Conservation (phyloP, 2,888 invertebrate genomes). For the Hypomecis punctinalis region DNA sequence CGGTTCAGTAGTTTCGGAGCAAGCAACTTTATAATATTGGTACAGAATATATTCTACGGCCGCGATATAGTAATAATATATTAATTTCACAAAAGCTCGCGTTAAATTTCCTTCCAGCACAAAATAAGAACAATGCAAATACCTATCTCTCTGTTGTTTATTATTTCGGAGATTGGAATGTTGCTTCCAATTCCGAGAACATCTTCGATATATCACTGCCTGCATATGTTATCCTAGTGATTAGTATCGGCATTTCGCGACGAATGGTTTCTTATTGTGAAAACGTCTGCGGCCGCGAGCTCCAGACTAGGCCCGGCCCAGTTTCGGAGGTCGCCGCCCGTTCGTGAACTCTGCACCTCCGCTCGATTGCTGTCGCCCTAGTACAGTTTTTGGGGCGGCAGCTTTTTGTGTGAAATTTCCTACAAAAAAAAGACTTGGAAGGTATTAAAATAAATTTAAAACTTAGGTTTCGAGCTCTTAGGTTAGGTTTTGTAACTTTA, state of each 20-base stretch:
- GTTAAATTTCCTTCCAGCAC: not conserved
- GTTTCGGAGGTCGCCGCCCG: conserved; percentile 80
- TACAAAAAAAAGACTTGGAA: not conserved
- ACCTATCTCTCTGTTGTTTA: not conserved
- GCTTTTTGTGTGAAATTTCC: conserved; percentile 3
- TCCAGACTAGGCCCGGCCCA: conserved; percentile 72
- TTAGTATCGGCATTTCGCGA: conserved; percentile 40
- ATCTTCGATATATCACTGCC: not conserved
- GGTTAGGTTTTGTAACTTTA: too few relatives aligned
- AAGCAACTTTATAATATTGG: too few relatives aligned
- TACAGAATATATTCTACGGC: too few relatives aligned
- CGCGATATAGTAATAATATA: not conserved
- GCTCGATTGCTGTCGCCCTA: conserved; percentile 57
- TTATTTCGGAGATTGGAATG: conserved; percentile 3
- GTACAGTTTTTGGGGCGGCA: conserved; percentile 42
- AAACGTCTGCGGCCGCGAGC: conserved; percentile 52
- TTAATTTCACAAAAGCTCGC: not conserved
- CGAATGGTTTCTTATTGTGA: conserved; percentile 46
- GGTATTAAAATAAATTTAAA: too few relatives aligned
- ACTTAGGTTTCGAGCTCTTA: too few relatives aligned
- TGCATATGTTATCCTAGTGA: conserved; percentile 31
- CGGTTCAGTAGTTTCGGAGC: too few relatives aligned
- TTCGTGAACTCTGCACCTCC: conserved; percentile 74
- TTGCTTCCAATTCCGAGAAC: conserved; percentile 7
- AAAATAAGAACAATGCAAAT: not conserved